Evolutionary conservation across 2,113 vertebrate species (phyloP), one percentile per base, ranked within the genome.

Genomic region (Vidua macroura): DNA sequence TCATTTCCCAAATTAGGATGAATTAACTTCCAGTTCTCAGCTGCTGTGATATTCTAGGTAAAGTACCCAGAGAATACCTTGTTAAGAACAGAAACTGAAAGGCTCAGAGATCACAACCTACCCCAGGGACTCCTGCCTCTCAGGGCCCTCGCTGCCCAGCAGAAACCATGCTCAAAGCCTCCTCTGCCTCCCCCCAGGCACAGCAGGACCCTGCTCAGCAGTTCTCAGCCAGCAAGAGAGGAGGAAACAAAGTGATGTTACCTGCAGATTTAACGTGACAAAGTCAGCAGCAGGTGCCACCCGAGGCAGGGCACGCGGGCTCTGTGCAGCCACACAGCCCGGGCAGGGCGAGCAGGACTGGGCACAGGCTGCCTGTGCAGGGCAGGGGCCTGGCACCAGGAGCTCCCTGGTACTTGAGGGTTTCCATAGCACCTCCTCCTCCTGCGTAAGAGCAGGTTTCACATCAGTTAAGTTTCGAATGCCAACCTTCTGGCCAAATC

Each of bases 361-460:
- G 35, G 23, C 49, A 60, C 1, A 0, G 43, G 21, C 72, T 86
- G 43, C 24, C 13, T 12, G 33, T 1, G 4, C 86, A 63, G 35
- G n/a, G 28, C 67, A 88, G 25, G 15, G 21, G 55, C 39, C 58
- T 17, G 9, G 22, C 39, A 48, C 33, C 53, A 53, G 4, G 25
- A 25, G 10, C 64, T 89, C 24, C 2, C 41, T n/a, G 12, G 2
- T 58, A 46, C 66, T 89, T 87, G 35, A 93, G 9, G 28, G 28
- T 58, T 93, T 58, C 85, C 85, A 17, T 3, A 58, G 94, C 90
- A 91, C 69, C 66, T 94, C 94, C 85, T 93, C 82, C 75, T 91
- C 64, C 82, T 59, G 43, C 1, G 8, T 66, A 39, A 66, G 7
- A 69, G 58, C 10, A 37, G 22, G 23, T 41, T 74, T 66, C 25